Percentiles rank a stretch among this genome's conserved stretches.
These are phyloP conservation scores for Sebastes iracundus DNA, from an alignment of 2,797 vertebrate species.

Conservation along the genomic window DNA sequence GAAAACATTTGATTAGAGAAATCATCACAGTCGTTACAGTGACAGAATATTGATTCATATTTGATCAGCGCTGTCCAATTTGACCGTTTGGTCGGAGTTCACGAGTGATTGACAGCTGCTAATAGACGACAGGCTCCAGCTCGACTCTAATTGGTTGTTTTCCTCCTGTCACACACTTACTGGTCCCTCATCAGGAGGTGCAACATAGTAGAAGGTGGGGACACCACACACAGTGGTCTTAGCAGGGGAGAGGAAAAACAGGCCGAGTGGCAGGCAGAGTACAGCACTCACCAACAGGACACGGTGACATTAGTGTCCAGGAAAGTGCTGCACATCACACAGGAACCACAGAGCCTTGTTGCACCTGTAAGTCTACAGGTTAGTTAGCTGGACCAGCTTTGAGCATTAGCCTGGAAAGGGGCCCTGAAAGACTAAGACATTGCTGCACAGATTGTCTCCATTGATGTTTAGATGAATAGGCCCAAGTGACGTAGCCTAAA, in stretches of 20 bases:
- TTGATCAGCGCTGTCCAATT: too few species aligned
- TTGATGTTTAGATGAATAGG: neutral
- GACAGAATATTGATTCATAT: too few species aligned
- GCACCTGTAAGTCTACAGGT: fast-evolving
- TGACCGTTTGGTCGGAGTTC: too few species aligned
- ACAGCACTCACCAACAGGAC: neutral
- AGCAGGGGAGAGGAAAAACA: neutral
- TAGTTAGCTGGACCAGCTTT: too few species aligned
- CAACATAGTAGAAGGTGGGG: neutral
- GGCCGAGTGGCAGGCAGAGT: neutral
- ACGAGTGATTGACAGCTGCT: too few species aligned
- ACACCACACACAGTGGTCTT: neutral
- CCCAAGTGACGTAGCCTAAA: neutral
- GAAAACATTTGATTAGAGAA: too few species aligned
- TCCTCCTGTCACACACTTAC: neutral
- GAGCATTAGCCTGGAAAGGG: too few species aligned
- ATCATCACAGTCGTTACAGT: too few species aligned
- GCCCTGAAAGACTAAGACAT: neutral
- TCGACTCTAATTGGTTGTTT: too few species aligned
- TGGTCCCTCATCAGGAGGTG: neutral
- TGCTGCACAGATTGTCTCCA: neutral
- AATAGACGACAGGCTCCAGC: too few species aligned
- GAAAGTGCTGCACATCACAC: neutral
- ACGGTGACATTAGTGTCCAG: neutral
- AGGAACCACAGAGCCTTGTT: neutral